These are phyloP conservation scores for Enteromius thamalakanensis DNA, from an alignment of 2,797 vertebrate species.

Conservation along the genomic window DNA sequence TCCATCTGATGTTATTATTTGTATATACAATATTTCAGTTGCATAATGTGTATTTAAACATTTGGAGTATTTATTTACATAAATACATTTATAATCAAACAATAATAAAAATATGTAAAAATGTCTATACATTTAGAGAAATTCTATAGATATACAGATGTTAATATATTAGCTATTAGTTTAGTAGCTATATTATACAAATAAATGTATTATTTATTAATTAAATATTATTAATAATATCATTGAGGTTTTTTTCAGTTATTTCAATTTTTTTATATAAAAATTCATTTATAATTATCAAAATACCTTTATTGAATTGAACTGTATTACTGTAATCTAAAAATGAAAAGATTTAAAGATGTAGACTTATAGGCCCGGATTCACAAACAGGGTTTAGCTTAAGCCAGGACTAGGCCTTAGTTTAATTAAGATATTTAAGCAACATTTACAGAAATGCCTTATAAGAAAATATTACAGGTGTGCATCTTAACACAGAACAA, in stretches of 20 bases:
- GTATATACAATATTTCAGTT: background rate
- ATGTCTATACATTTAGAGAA: background rate
- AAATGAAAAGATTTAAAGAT: background rate
- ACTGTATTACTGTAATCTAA: background rate
- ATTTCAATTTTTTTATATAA: background rate
- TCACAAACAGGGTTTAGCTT: too few relatives aligned
- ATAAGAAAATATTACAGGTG: too few relatives aligned
- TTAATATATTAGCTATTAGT: background rate
- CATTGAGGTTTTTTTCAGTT: too few relatives aligned
- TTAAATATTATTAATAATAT: too few relatives aligned
- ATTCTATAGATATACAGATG: background rate
- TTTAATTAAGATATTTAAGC: too few relatives aligned
- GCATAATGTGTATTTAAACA: background rate
- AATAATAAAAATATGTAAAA: background rate
- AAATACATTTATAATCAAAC: background rate
- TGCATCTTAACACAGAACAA: too few relatives aligned
- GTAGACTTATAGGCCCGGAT: background rate
- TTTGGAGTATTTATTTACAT: background rate
- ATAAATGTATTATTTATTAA: background rate
- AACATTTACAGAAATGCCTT: too few relatives aligned
- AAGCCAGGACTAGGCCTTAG: too few relatives aligned
- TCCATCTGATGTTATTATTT: background rate
- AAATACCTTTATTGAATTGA: background rate
- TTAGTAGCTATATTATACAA: background rate
- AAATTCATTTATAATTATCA: background rate